These are phyloP conservation scores for Agapornis roseicollis DNA, from an alignment of 2,113 vertebrate species.

Conservation along the genomic window DNA sequence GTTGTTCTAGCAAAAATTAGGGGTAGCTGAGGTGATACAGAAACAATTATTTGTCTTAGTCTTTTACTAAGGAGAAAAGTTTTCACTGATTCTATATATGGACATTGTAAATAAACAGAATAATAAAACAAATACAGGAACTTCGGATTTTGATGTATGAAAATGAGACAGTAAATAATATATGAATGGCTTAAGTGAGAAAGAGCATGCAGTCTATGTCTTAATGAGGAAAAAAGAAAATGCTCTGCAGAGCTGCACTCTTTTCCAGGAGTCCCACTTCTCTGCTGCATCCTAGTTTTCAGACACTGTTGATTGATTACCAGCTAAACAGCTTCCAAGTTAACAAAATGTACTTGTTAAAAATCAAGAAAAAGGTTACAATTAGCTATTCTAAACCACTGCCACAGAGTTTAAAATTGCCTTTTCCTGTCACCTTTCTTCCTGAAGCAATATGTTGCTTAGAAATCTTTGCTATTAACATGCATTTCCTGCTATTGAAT, in stretches of 20 bases:
- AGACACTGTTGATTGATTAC: slow-evolving; percentile 49
- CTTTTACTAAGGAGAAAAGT: background rate
- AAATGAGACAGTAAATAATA: background rate
- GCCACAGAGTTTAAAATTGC: slow-evolving; percentile 49
- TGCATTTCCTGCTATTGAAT: slow-evolving; percentile 34
- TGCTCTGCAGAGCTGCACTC: background rate
- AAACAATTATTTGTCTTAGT: background rate
- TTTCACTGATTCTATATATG: background rate
- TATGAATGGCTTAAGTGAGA: background rate
- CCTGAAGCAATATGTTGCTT: slow-evolving; percentile 49
- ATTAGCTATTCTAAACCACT: slow-evolving; percentile 59
- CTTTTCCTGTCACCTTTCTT: slow-evolving; percentile 61
- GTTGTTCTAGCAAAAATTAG: background rate
- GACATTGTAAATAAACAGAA: background rate
- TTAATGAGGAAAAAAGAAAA: background rate
- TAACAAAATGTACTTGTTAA: slow-evolving; percentile 63
- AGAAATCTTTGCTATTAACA: slow-evolving; percentile 51
- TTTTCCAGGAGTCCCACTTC: background rate
- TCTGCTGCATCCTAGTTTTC: slow-evolving; percentile 21
- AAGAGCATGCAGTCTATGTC: background rate
- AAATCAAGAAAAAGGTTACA: slow-evolving; percentile 59
- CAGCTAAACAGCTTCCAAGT: slow-evolving; percentile 41
- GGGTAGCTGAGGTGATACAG: background rate
- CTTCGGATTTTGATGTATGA: background rate
- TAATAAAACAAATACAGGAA: background rate